phyloP scores from a whole-genome alignment of 2,888 invertebrate species.

The Acanthopleura granulata region DNA sequence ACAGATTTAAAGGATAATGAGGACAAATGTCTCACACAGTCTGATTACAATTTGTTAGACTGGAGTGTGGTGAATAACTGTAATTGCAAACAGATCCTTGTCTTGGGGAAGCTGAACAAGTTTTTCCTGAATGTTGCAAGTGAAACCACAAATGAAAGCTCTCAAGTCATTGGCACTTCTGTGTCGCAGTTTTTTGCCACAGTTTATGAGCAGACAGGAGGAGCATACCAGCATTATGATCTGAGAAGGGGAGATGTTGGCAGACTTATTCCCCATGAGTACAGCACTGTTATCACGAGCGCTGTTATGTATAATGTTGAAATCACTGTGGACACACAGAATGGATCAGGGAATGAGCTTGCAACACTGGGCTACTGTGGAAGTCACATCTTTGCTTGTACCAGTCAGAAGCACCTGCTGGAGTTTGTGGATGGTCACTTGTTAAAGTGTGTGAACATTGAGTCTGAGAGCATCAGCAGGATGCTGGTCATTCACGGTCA shows the following conservation, averaged over 20 bases:
- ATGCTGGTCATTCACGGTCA: no score
- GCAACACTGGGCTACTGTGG: background rate
- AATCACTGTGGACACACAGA: background rate
- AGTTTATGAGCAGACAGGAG: no score
- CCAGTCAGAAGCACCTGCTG: background rate
- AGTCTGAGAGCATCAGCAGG: background rate
- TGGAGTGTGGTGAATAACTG: no score
- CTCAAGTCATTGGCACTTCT: no score
- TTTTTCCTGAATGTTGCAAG: no score
- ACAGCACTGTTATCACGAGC: background rate
- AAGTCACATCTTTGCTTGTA: constrained; percentile 1
- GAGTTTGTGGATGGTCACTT: background rate
- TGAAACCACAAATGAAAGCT: no score
- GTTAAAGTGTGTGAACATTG: background rate
- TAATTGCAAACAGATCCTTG: no score
- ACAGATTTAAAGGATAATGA: no score
- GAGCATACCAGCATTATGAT: background rate
- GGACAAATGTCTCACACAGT: no score
- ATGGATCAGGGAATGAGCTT: background rate
- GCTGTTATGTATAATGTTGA: background rate
- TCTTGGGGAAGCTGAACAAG: no score
- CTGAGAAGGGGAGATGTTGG: background rate
- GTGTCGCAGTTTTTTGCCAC: no score
- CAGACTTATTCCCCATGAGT: background rate
- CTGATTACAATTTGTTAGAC: no score